Evolutionary conservation across 2,113 vertebrate species (phyloP).

Genomic region (Phrynocephalus versicolor): DNA sequence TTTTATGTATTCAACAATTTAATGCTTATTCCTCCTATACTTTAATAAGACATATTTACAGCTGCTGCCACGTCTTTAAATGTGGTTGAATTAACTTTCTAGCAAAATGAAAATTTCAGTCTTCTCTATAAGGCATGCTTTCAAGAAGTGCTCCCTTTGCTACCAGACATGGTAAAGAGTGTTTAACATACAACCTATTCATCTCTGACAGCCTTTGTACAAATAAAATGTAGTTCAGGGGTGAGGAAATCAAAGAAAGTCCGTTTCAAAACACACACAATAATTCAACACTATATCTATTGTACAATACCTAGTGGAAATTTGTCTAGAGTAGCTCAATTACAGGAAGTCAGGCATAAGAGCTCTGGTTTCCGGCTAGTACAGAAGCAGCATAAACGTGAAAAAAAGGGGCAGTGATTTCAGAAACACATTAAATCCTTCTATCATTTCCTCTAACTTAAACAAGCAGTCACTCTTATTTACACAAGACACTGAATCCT

Average conservation of each 20-base stretch:
- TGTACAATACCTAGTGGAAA: constrained; percentile 63
- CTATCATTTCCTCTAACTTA: not conserved
- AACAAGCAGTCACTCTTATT: not conserved
- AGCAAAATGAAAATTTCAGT: not conserved
- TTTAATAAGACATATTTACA: not conserved
- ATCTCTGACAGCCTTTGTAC: not conserved
- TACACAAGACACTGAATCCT: not conserved
- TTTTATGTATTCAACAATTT: not conserved
- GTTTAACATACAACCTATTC: not conserved
- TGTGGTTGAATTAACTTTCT: not conserved
- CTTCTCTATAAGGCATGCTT: not conserved
- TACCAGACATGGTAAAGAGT: not conserved
- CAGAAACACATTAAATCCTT: constrained; percentile 40
- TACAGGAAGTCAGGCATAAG: constrained; percentile 95
- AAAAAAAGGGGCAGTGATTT: constrained; percentile 49
- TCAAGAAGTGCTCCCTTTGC: not conserved
- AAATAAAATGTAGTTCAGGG: constrained; percentile 35
- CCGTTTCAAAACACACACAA: constrained; percentile 35
- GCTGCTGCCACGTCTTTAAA: not conserved
- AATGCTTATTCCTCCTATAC: not conserved
- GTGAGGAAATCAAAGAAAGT: constrained; percentile 3
- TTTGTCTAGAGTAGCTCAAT: constrained; percentile 81
- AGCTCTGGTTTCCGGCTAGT: constrained; percentile 84
- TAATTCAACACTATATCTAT: constrained; percentile 60
- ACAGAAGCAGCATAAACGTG: constrained; percentile 56